Conservation (phyloP, 2,113 vertebrate species). For the Parus major region DNA sequence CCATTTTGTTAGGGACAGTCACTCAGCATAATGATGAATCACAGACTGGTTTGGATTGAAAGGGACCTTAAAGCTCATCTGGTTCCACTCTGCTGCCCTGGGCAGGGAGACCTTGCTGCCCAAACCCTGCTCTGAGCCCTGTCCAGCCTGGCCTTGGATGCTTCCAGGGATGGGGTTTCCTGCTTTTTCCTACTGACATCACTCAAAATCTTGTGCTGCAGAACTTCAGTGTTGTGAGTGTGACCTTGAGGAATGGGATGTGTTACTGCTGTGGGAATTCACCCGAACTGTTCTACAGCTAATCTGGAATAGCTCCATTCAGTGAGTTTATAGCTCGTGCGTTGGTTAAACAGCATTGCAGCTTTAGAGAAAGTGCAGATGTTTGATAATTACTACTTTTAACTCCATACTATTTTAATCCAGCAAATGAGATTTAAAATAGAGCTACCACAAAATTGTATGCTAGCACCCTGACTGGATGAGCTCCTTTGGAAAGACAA, state of each 20-base stretch:
- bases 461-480: not conserved
- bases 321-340: not conserved
- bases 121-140: not conserved
- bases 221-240: not conserved
- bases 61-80: not conserved
- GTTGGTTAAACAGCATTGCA: not conserved
- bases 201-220: not conserved
- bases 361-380: slow-evolving; percentile 49
- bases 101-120: not conserved
- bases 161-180: not conserved
- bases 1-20: not conserved
- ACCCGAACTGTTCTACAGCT: not conserved
- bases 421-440: not conserved
- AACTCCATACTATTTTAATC: slow-evolving; percentile 29
- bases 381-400: slow-evolving; percentile 54
- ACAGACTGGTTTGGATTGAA: not conserved
- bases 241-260: slow-evolving; percentile 1
- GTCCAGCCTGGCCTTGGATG: not conserved
- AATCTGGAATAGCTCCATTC: not conserved
- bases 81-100: not conserved
- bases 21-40: not conserved
- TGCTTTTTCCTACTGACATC: not conserved
- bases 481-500: not conserved
- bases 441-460: not conserved
- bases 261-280: not conserved